A percentile compares a stretch with the other conserved stretches of the same genome.
phyloP scores from a whole-genome alignment of 2,888 invertebrate genomes.

The Phragmatobia fuliginosa region DNA sequence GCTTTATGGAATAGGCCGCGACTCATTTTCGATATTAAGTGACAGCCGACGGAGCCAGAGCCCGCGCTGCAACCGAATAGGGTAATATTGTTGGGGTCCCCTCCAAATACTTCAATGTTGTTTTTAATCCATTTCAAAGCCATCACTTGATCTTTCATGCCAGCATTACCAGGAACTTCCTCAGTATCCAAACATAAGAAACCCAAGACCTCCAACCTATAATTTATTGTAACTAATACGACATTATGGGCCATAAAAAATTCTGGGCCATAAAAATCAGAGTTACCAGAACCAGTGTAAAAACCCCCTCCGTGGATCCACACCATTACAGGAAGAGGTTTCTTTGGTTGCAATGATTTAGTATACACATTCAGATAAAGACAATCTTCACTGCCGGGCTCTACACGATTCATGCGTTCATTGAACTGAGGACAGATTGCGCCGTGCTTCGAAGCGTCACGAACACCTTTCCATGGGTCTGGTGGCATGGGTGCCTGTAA shows the following conservation, averaged over 20 bases:
- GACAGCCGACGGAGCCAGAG: constrained; percentile 72
- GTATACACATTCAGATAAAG: constrained; percentile 90
- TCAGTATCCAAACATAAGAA: constrained; percentile 80
- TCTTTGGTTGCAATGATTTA: constrained; percentile 55
- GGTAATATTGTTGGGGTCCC: constrained; percentile 76
- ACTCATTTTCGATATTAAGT: constrained; percentile 78
- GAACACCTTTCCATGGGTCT: constrained; percentile 72
- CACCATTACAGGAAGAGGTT: constrained; percentile 75
- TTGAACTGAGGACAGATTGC: constrained; percentile 81
- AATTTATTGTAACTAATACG: constrained; percentile 81
- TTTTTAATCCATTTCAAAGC: constrained; percentile 81
- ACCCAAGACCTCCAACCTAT: constrained; percentile 81
- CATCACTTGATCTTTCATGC: constrained; percentile 82
- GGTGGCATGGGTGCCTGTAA: constrained; percentile 78
- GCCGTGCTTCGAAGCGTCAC: constrained; percentile 75
- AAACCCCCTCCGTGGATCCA: constrained; percentile 85
- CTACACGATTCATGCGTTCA: constrained; percentile 79
- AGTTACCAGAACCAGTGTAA: constrained; percentile 82
- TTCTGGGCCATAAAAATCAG: constrained; percentile 81
- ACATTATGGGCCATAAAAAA: constrained; percentile 78
- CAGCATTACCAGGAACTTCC: constrained; percentile 82
- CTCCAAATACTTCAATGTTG: constrained; percentile 78
- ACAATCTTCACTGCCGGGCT: constrained; percentile 88
- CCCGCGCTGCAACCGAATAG: constrained; percentile 84
- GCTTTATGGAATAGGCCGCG: constrained; percentile 78